Evolutionary conservation across 1,140 invertebrate genomes (phyloP).

Genomic region (Tetramorium parvispinum): DNA sequence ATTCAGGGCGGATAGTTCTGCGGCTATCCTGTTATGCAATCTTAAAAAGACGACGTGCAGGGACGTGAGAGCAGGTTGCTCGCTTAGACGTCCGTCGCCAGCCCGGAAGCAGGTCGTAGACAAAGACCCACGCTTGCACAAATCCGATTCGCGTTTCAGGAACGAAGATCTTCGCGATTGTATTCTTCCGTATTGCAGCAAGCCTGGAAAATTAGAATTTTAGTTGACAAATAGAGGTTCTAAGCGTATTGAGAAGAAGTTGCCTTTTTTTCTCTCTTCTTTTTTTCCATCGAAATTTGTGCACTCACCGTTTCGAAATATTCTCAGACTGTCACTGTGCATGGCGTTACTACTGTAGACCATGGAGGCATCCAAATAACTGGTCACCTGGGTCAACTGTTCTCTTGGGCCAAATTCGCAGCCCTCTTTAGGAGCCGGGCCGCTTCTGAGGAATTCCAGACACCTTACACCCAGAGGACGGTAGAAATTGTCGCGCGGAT

Average conservation of each 20-base stretch:
- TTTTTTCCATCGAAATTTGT: neutral
- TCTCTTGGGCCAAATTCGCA: conserved; percentile 91
- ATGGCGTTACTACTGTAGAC: conserved; percentile 95
- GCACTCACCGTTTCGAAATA: conserved; percentile 89
- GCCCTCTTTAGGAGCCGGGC: conserved; percentile 89
- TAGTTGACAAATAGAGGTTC: neutral
- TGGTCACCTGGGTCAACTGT: conserved; percentile 93
- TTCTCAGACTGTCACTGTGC: conserved; percentile 90
- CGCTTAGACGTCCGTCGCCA: conserved; percentile 93
- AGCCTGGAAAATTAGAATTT: conserved; percentile 81
- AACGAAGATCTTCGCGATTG: conserved; percentile 86
- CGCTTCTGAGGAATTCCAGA: conserved; percentile 91
- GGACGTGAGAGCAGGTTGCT: conserved; percentile 94
- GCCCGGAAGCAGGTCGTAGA: conserved; percentile 90
- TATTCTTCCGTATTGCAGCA: conserved; percentile 89
- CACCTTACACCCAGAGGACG: conserved; percentile 90
- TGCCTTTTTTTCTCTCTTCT: neutral
- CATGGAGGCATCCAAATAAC: conserved; percentile 96
- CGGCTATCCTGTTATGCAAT: conserved; percentile 95
- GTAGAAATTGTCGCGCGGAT: conserved; percentile 90
- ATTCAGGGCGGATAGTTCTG: conserved; percentile 91
- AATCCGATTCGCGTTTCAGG: conserved; percentile 85
- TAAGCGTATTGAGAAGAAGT: neutral
- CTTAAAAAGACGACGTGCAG: conserved; percentile 95
- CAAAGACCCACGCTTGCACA: conserved; percentile 89